Evolutionary conservation across 2,888 invertebrate species (phyloP), one percentile per base, ranked within the genome.

Genomic region (Carcina quercana): DNA sequence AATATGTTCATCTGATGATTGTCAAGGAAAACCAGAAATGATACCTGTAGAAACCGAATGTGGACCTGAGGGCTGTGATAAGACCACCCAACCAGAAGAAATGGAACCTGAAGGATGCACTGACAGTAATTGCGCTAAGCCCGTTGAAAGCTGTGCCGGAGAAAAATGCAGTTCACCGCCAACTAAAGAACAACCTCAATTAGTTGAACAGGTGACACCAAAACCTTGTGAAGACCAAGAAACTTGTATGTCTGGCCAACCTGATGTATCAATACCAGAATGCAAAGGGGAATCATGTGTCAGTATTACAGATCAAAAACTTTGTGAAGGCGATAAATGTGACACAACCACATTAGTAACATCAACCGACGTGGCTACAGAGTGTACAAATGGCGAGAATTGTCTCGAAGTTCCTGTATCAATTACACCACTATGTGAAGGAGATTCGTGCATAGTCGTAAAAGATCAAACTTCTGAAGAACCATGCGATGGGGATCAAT

Each of bases 401-500:
- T 36, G 32, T 13, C 24, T 30, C 6, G 24, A 22, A 13, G 13
- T 29, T 30, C 34, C 38, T 14, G 41, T 28, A 35, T 35, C 19
- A 32, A n/a, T 37, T 28, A 34, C 28, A 14, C 33, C 35, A 22
- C 35, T 40, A 12, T 60, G 61, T 40, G 44, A 51, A 24, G 31
- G 28, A 6, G 28, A 28, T n/a, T 28, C 35, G 21, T 35, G 35
- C 13, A 27, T 12, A 17, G 15, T 10, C 19, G 15, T 6, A 7
- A 19, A 25, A 30, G 36, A 38, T n/a, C 29, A 33, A 22, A 22
- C 32, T 22, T 38, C 47, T 28, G 37, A 30, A 14, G 45, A 42
- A 38, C 48, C 53, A 21, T 69, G 67, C 27, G 45, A 53, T 36
- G 53, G 55, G 3, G 42, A 48, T 19, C 36, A 53, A 29, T 68